Percentiles rank a stretch among this genome's conserved stretches.
phyloP scores from a whole-genome alignment of 2,113 vertebrate genomes.

The Pavo muticus region DNA sequence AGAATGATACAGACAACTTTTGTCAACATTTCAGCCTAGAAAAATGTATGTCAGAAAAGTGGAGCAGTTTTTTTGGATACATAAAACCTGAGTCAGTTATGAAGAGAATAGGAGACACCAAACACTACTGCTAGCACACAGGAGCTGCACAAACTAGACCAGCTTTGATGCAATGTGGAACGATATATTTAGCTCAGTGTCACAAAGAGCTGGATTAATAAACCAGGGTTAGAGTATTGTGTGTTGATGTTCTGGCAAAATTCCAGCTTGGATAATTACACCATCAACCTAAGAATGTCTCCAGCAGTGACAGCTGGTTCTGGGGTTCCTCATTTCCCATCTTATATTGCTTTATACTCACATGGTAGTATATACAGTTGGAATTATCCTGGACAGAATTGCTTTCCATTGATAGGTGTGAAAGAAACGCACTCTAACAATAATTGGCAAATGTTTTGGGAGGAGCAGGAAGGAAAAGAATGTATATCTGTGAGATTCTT shows the following conservation, averaged over 20 bases:
- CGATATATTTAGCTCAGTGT: not conserved
- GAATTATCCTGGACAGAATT: not conserved
- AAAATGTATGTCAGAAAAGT: not conserved
- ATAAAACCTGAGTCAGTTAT: not conserved
- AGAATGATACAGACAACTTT: not conserved
- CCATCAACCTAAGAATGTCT: not conserved
- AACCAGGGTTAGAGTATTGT: not conserved
- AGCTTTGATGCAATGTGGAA: not conserved
- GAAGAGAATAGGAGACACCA: not conserved
- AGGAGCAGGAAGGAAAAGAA: not conserved
- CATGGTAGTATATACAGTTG: not conserved
- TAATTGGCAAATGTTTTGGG: not conserved
- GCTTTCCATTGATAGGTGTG: not conserved
- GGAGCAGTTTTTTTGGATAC: slow-evolving; percentile 1
- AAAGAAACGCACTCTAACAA: not conserved
- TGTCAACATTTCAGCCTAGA: not conserved
- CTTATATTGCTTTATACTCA: not conserved
- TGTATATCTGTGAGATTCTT: not conserved
- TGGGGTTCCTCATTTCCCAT: not conserved
- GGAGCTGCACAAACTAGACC: not conserved
- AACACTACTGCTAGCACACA: not conserved
- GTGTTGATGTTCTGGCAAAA: slow-evolving; percentile 36
- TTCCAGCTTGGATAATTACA: slow-evolving; percentile 47
- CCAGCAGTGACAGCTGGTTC: not conserved
- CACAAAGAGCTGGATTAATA: slow-evolving; percentile 37